Evolutionary conservation across 2,113 vertebrate genomes (phyloP).

Genomic region (Nothoprocta perdicaria): DNA sequence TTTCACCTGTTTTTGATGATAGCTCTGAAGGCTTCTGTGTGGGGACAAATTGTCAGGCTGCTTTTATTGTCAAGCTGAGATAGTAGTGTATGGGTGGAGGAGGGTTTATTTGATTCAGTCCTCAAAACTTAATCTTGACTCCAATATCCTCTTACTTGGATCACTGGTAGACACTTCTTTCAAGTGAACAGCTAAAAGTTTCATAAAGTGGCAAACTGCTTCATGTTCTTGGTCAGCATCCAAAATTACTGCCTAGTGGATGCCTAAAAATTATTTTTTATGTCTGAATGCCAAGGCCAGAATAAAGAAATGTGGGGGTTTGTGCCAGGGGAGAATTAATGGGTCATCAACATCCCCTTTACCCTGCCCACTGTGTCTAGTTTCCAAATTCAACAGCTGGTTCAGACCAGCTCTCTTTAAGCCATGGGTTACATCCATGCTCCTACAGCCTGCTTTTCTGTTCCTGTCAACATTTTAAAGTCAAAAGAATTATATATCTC

Average conservation of each 20-base stretch:
- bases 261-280: not conserved
- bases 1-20: not conserved
- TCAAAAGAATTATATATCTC: not conserved
- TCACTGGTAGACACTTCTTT: not conserved
- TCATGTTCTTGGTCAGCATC: not conserved
- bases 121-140: not conserved
- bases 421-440: not conserved
- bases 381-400: not conserved
- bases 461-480: accelerated
- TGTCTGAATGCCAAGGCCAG: not conserved
- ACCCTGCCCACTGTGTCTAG: not conserved
- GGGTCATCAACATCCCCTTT: not conserved
- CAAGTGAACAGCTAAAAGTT: not conserved
- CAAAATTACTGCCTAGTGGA: not conserved
- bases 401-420: not conserved
- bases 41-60: constrained; percentile 53
- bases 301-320: too few species aligned
- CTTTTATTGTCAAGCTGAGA: constrained; percentile 51
- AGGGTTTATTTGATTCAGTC: constrained; percentile 5
- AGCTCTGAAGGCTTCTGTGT: constrained; percentile 13
- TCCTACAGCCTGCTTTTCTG: not conserved
- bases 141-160: not conserved
- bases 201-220: not conserved
- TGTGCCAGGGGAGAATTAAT: not conserved
- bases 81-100: constrained; percentile 33